Base-by-base conservation (phyloP, 2,888 invertebrate genomes). In the Scaptomyza parva region DNA sequence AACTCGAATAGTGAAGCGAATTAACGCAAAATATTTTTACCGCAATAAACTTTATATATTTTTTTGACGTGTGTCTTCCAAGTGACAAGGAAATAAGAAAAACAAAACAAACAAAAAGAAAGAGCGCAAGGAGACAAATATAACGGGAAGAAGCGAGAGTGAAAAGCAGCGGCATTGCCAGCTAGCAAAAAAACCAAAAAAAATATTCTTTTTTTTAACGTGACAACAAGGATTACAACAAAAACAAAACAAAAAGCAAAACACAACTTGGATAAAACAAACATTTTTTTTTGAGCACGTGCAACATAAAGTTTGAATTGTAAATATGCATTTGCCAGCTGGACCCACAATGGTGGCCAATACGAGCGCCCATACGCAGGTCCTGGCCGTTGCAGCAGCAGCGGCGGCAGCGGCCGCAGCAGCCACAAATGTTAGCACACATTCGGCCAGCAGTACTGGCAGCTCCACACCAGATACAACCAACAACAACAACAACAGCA, bases 271-370 rank as follows among this genome's bases (percentile, higher is more conserved):
- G 76, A 77, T 66, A 61, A 68, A 59, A 9, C 18, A 4, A 2
- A 3, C 7, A 6, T 8, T 53, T 70, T 77, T 76, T 72, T 76
- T 76, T 74, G 66, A 72, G 70, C 70, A 70, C 63, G 73, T 69
- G 55, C 6, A 47, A 35, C 2, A 11, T 9, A 28, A 17, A 52
- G 17, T 43, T 5, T 0, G n/a, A 8, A 0, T 37, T 37, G 37
- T 8, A 3, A 76, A 60, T 22, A 91, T 91, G 91, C 91, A 91
- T 90, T 77, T 91, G 73, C 91, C 91, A 55, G 89, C 89, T 61
- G 91, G 91, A 67, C 91, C 91, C 76, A 90, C 91, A 44, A 87
- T 90, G 78, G 88, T 91, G 60, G 90, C 90, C 51, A 85, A 76
- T 30, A 69, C 62, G 50, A 71, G 78, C 53, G 80, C 89, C 39